Evolutionary conservation across 2,113 vertebrate genomes (phyloP), one percentile per base, ranked within the genome.

Genomic region (Tympanuchus pallidicinctus): DNA sequence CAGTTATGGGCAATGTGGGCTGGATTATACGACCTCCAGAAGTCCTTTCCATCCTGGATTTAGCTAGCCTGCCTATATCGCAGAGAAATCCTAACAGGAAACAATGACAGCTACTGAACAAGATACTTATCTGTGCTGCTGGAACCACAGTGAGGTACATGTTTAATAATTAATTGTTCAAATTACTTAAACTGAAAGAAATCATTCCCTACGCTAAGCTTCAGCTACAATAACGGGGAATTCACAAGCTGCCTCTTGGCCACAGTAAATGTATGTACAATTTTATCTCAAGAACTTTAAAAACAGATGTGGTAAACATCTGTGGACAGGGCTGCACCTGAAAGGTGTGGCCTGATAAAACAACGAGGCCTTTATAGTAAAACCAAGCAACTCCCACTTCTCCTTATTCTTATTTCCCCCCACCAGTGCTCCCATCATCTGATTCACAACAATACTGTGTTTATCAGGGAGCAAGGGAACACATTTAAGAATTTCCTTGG

Each of bases 11-110:
- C 48, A 61, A 30, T 1, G 1, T 8, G 9, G 50, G 79, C 56
- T 90, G 56, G 60, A 85, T 64, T 70, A 86, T 15, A n/a, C 20
- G 64, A 95, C 88, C 91, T 92, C 57, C 64, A 65, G 45, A 82
- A 80, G 60, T 82, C 72, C 59, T 80, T 82, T 73, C 67, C 64
- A 90, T 52, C n/a, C 86, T 76, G 48, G 71, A 88, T 79, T 89
- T 91, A 90, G 54, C 40, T 69, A 22, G 43, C 25, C 47, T n/a
- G 13, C 36, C 42, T 61, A 6, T 34, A 69, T 78, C 24, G 28
- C 57, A 36, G 25, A 52, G 45, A 93, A 91, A 94, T 57, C 64
- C 67, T 79, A 50, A 79, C 54, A 87, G 48, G 48, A 82, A 89
- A 77, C 65, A 94, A 91, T 75, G 69, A 72, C 40, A 75, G 75